Percentiles rank a stretch among this genome's conserved stretches.
phyloP scores from a whole-genome alignment of 2,888 invertebrate species.

The Archips xylosteana region DNA sequence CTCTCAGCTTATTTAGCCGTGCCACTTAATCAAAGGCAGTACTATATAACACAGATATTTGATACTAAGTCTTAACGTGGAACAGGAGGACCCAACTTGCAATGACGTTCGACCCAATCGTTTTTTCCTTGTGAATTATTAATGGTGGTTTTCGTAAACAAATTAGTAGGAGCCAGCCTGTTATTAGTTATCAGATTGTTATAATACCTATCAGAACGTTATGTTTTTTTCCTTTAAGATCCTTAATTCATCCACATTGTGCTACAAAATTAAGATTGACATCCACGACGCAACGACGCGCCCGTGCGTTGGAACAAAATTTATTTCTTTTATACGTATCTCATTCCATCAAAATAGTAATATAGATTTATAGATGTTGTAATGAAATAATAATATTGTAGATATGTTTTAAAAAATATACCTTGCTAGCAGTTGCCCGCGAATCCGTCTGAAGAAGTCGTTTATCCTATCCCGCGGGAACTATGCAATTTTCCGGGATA shows the following conservation, averaged over 20 bases:
- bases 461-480: too few relatives aligned
- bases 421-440: too few relatives aligned
- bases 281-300: too few relatives aligned
- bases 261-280: too few relatives aligned
- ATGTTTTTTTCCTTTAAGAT: background rate
- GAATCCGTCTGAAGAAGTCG: too few relatives aligned
- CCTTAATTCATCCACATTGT: background rate
- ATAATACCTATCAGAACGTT: background rate
- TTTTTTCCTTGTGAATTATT: constrained; percentile 31
- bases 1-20: constrained; percentile 53
- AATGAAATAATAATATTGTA: too few relatives aligned
- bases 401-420: too few relatives aligned
- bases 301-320: too few relatives aligned
- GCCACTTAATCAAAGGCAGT: constrained; percentile 55
- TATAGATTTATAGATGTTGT: too few relatives aligned
- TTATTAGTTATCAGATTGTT: constrained; percentile 7
- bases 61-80: constrained; percentile 12
- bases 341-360: too few relatives aligned
- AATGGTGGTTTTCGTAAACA: constrained; percentile 30
- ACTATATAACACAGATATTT: background rate
- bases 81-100: constrained; percentile 1
- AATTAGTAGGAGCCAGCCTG: constrained; percentile 16
- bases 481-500: too few relatives aligned
- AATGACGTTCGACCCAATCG: background rate
- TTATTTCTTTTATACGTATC: too few relatives aligned